Evolutionary conservation across 2,888 invertebrate genomes (phyloP), one percentile per base, ranked within the genome.

Genomic region (Platerodrilus igneus): DNA sequence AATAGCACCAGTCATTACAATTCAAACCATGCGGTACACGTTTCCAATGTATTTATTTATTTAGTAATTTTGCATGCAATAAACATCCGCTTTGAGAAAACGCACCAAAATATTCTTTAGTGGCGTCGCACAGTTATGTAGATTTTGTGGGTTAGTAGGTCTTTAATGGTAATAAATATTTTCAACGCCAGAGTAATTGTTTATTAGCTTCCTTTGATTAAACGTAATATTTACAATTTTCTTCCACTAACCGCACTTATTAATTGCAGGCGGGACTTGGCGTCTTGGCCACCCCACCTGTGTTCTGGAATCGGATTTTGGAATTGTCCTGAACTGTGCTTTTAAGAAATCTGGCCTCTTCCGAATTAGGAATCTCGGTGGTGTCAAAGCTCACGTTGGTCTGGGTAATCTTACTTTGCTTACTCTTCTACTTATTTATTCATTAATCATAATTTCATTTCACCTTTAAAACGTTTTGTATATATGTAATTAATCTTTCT

Each of bases 291-390:
- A 79, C 66, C 79, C 83, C 66, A 82, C 87, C 64, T 90, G 89
- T 73, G 89, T 90, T 52, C 75, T 88, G 69, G 86, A 87, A 67
- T 88, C 89, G 60, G 89, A 89, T 71, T 90, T 87, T 67, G 90
- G 90, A 58, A 87, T 90, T 76, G 81, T 81, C 67, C 78, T 91
- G 68, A 89, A 89, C 77, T 91, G 91, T 74, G 88, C 87, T 66
- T 89, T 91, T 80, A 88, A 88, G 76, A 90, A 91, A 71, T 86
- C 89, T 54, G 85, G 88, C 57, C 78, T 91, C 59, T 90, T 91
- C 78, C 81, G 91, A 64, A 85, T 91, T 60, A 77, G 90, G 72
- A 90, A 90, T 71, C 81, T 91, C 59, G 91, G 91, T 66, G 90
- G 90, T 57, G 74, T 90, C 66, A 90, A 90, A 74, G 87, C 89